phyloP scores from a whole-genome alignment of 1,140 invertebrate species.

The Aphaenogaster floridana region DNA sequence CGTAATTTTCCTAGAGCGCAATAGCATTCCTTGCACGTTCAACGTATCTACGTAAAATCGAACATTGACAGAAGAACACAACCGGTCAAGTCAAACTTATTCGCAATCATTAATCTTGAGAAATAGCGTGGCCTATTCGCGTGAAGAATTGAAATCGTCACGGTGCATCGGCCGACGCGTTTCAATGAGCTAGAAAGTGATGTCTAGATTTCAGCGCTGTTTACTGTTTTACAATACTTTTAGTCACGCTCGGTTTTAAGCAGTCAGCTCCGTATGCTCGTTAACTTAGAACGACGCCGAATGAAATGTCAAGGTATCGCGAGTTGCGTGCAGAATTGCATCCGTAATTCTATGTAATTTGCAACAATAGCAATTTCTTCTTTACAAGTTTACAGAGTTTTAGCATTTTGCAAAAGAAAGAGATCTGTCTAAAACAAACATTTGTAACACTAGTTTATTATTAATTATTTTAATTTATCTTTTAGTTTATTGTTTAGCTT shows the following conservation, averaged over 20 bases:
- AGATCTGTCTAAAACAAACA: neutral
- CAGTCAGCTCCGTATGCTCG: neutral
- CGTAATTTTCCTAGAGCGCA: neutral
- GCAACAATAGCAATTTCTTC: neutral
- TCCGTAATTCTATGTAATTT: neutral
- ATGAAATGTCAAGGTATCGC: slow-evolving; percentile 6
- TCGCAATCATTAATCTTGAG: slow-evolving; percentile 10
- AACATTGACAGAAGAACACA: neutral
- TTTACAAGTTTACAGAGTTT: neutral
- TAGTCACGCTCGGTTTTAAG: slow-evolving; percentile 36
- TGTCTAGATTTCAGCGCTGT: neutral
- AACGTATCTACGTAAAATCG: neutral
- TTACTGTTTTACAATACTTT: slow-evolving; percentile 15
- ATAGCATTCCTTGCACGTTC: neutral
- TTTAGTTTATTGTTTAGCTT: neutral
- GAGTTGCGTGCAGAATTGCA: neutral
- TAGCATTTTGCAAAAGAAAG: neutral
- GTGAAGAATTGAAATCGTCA: slow-evolving; percentile 37
- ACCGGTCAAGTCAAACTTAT: neutral
- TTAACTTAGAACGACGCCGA: neutral
- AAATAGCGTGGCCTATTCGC: neutral
- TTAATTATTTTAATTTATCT: neutral
- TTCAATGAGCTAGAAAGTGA: slow-evolving; percentile 47
- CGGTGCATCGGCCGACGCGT: neutral
- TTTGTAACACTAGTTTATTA: neutral